A percentile compares a stretch with the other conserved stretches of the same genome.
Conservation (phyloP, 2,888 invertebrate genomes). For the Nesidiocoris tenuis region DNA sequence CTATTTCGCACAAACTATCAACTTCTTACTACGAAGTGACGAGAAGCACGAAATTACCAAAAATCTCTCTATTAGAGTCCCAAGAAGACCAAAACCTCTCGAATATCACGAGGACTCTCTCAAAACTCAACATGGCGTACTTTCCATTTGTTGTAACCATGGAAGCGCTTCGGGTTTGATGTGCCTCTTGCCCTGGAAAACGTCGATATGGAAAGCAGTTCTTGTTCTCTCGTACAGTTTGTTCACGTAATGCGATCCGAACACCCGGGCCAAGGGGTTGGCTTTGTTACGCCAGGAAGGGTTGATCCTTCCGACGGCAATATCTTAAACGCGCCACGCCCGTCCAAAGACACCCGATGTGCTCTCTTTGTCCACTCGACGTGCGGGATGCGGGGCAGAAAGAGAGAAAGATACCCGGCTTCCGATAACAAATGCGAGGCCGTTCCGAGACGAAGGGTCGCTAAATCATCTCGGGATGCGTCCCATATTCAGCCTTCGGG, state of each 20-base stretch:
- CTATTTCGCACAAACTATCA: too few relatives aligned
- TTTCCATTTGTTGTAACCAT: too few relatives aligned
- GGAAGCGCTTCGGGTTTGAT: too few relatives aligned
- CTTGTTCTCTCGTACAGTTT: background rate
- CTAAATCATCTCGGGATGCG: slow-evolving; percentile 29
- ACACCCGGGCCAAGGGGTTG: background rate
- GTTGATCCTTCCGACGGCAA: slow-evolving; percentile 18
- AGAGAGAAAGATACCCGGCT: background rate
- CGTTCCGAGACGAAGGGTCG: slow-evolving; percentile 5
- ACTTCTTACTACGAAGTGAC: too few relatives aligned
- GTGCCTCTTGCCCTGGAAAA: background rate
- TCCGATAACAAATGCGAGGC: slow-evolving; percentile 32
- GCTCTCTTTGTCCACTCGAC: background rate
- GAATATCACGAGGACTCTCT: too few relatives aligned
- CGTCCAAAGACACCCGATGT: background rate
- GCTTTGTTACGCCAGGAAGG: slow-evolving; percentile 24
- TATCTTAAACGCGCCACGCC: slow-evolving; percentile 18
- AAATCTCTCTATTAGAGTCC: too few relatives aligned
- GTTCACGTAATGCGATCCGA: background rate
- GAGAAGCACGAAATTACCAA: too few relatives aligned
- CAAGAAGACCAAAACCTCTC: too few relatives aligned
- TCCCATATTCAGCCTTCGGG: background rate
- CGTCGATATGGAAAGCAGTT: background rate
- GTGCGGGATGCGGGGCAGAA: background rate
- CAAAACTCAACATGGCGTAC: too few relatives aligned